Evolutionary conservation across 2,113 vertebrate species (phyloP).

Genomic region (Ammodramus savannarum): DNA sequence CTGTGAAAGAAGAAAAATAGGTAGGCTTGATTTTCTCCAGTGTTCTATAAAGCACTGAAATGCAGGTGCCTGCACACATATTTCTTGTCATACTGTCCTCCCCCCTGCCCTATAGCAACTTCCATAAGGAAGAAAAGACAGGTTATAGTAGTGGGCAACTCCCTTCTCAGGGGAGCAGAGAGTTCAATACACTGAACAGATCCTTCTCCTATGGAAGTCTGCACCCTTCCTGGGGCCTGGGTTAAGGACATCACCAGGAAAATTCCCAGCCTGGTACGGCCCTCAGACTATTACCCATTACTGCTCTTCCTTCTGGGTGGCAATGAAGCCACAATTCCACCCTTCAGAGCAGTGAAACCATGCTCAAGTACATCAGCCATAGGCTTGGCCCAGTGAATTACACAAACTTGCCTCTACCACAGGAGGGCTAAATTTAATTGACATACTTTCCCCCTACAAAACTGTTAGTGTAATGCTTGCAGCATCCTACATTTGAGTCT

Average conservation of each 20-base stretch:
- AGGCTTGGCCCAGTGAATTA: neutral
- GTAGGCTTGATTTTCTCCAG: neutral
- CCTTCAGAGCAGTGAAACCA: neutral
- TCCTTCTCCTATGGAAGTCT: neutral
- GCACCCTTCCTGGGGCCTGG: no score
- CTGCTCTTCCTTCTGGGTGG: neutral
- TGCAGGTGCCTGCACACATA: neutral
- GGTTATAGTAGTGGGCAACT: neutral
- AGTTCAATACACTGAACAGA: neutral
- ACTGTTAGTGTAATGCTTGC: neutral
- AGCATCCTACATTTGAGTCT: neutral
- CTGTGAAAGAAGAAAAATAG: neutral
- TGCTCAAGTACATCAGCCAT: accelerated
- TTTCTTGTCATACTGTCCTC: neutral
- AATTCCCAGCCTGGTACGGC: neutral
- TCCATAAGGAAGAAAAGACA: neutral
- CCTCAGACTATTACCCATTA: no score
- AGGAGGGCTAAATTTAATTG: neutral
- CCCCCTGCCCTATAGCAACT: neutral
- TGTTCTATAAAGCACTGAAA: neutral
- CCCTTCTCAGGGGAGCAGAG: neutral
- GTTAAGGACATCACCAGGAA: neutral
- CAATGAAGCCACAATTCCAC: neutral
- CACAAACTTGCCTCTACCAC: neutral
- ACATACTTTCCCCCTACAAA: neutral